Percentiles rank a stretch among this genome's conserved stretches.
Evolutionary conservation across 2,113 vertebrate genomes (phyloP).

Genomic region (Loxodonta africana): DNA sequence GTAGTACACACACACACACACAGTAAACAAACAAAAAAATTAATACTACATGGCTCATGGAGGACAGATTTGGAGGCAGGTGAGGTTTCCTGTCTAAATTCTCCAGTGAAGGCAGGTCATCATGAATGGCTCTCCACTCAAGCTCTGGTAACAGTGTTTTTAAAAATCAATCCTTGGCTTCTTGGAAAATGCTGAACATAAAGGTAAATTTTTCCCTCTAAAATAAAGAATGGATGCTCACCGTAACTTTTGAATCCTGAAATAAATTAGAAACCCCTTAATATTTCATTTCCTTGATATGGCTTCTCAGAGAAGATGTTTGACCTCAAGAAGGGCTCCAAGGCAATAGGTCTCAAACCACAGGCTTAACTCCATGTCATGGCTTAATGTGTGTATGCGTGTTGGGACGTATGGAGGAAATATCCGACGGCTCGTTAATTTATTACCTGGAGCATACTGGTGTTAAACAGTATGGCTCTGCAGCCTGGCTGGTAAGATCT

Average conservation of each 20-base stretch:
- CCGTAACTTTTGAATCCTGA: not conserved
- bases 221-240: not conserved
- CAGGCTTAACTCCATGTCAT: not conserved
- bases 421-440: not conserved
- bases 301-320: not conserved
- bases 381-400: no score
- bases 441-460: fast-evolving
- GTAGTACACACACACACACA: no score
- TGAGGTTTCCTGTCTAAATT: not conserved
- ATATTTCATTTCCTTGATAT: not conserved
- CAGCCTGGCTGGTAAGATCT: not conserved
- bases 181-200: not conserved
- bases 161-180: not conserved
- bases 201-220: not conserved
- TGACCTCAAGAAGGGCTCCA: not conserved
- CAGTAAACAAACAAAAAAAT: not conserved
- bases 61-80: not conserved
- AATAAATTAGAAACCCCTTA: not conserved
- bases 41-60: not conserved
- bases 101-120: not conserved
- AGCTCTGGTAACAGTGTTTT: not conserved
- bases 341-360: not conserved
- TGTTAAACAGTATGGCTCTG: fast-evolving
- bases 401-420: fast-evolving
- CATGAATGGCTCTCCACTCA: not conserved